Percentiles rank a stretch among this genome's conserved stretches.
Conservation (phyloP, 2,113 vertebrate species). For the Aldabrachelys gigantea region DNA sequence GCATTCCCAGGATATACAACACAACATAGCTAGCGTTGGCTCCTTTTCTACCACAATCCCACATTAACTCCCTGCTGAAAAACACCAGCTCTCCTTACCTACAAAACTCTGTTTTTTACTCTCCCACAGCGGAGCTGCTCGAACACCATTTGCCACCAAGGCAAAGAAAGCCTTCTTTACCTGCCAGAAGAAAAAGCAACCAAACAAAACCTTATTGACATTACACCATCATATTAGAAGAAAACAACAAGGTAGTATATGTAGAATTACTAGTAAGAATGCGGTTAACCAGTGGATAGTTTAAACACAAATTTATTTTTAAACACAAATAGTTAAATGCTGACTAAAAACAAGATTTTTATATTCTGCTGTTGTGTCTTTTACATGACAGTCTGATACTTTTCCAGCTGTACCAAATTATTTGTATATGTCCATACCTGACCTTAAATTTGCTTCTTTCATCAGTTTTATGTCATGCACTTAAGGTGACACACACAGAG, state of each 20-base stretch:
- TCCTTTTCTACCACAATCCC: neutral
- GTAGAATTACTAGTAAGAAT: neutral
- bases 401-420: too few species aligned
- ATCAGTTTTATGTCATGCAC: neutral
- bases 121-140: slow-evolving; percentile 97
- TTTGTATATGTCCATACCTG: neutral
- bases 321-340: neutral
- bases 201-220: neutral
- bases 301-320: too few species aligned
- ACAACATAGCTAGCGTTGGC: neutral
- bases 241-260: neutral
- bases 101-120: slow-evolving; percentile 98
- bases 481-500: neutral
- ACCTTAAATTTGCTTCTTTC: neutral
- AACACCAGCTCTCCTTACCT: slow-evolving; percentile 81
- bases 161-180: slow-evolving; percentile 99
- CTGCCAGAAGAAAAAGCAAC: slow-evolving; percentile 69
- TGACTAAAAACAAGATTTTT: neutral
- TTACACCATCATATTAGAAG: neutral
- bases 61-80: neutral
- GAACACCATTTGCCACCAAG: slow-evolving; percentile 96
- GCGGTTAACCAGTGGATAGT: neutral
- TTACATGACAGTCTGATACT: neutral
- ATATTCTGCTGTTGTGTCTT: neutral
- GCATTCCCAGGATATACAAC: neutral